phyloP scores from a whole-genome alignment of 2,888 invertebrate species.

The Synergus gifuensis region DNA sequence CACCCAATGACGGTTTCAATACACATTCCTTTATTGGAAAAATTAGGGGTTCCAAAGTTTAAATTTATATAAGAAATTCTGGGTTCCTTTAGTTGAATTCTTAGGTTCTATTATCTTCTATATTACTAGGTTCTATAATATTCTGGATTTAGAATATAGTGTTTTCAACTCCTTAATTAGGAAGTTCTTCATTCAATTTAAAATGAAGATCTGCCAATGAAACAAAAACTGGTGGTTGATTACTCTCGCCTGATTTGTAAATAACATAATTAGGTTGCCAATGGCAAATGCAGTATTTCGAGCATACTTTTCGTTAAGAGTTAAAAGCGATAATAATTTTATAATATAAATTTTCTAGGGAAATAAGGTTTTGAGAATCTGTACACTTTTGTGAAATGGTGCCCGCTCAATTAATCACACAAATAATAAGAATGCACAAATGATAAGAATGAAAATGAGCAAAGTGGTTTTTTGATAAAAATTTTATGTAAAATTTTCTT shows the following conservation, averaged over 20 bases:
- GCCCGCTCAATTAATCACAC: neutral
- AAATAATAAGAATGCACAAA: neutral
- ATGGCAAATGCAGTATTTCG: slow-evolving; percentile 24
- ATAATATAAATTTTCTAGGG: neutral
- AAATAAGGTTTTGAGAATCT: neutral
- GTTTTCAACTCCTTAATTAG: neutral
- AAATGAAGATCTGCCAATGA: neutral
- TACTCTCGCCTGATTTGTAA: neutral
- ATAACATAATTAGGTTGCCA: slow-evolving; percentile 13
- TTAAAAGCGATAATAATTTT: slow-evolving; percentile 8
- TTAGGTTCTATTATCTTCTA: neutral
- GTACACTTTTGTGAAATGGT: neutral
- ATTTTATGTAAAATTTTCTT: neutral
- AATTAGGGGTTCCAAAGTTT: neutral
- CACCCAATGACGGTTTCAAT: neutral
- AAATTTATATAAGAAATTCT: neutral
- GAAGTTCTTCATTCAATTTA: neutral
- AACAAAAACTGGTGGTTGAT: neutral
- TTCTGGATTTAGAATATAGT: neutral
- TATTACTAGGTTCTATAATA: neutral
- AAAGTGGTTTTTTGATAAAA: slow-evolving; percentile 5
- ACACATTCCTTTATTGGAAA: slow-evolving; percentile 7
- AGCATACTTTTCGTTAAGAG: neutral
- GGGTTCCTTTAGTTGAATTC: neutral
- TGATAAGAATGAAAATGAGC: neutral